Evolutionary conservation across 2,797 vertebrate genomes (phyloP).

Genomic region (Dicrostonyx torquatus): DNA sequence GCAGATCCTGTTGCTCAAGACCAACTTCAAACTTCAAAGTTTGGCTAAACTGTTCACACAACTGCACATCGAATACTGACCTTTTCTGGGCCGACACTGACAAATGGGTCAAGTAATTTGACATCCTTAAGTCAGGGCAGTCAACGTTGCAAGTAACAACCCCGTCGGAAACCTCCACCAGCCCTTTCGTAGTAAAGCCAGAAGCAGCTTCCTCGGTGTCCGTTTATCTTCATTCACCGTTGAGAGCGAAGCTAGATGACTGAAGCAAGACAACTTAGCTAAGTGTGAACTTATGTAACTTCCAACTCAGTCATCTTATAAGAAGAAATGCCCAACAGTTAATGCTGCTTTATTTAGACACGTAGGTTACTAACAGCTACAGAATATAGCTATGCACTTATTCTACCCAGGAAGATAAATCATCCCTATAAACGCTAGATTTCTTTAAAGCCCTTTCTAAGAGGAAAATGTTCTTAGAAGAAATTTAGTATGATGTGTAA

Average conservation of each 20-base stretch:
- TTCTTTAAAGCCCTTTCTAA: constrained; percentile 28
- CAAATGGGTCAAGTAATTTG: constrained; percentile 44
- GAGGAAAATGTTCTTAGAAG: neutral
- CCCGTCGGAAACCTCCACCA: neutral
- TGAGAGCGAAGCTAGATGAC: neutral
- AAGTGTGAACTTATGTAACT: neutral
- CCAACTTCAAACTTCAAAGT: constrained; percentile 58
- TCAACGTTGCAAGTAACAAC: constrained; percentile 31
- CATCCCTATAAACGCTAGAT: neutral
- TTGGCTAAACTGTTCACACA: constrained; percentile 59
- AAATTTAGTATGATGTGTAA: neutral
- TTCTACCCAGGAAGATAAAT: neutral
- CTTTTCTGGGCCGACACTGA: constrained; percentile 6
- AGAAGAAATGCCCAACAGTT: neutral
- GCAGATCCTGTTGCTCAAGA: constrained; percentile 46
- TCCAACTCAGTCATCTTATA: neutral
- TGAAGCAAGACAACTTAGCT: neutral
- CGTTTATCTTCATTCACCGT: neutral
- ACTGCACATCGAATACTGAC: constrained; percentile 54
- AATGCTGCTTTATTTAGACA: constrained; percentile 19
- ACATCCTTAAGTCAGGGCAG: constrained; percentile 62
- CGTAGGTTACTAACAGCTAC: neutral
- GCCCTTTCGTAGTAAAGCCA: constrained; percentile 21
- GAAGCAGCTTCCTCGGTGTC: neutral
- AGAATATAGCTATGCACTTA: neutral